Evolutionary conservation across 2,113 vertebrate species (phyloP).

Genomic region (Esox niger): DNA sequence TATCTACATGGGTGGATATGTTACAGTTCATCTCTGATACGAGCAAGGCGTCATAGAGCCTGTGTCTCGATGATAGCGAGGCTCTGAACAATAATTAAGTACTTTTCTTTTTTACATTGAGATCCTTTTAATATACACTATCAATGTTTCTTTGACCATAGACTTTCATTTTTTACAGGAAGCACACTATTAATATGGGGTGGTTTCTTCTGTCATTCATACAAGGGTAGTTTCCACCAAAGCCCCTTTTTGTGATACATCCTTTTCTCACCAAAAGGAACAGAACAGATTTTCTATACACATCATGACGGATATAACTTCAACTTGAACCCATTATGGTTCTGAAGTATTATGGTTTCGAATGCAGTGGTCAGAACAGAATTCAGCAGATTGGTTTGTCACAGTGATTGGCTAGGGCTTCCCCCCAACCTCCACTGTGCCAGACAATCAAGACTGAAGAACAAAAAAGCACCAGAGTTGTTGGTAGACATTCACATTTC

Average conservation of each 20-base stretch:
- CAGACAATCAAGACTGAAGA: conserved; percentile 19
- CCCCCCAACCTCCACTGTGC: conserved; percentile 9
- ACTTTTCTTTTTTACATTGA: conserved; percentile 56
- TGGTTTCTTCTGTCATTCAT: conserved; percentile 36
- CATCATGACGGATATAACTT: conserved; percentile 15
- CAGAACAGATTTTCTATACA: conserved; percentile 38
- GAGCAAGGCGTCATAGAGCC: conserved; percentile 67
- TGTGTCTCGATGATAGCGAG: conserved; percentile 37
- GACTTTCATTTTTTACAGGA: conserved; percentile 54
- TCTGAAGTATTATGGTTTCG: not conserved
- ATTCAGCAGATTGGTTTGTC: not conserved
- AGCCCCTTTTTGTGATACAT: too few relatives aligned
- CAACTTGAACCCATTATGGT: conserved; percentile 1
- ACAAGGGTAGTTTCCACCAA: conserved; percentile 29
- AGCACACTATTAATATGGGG: conserved; percentile 47
- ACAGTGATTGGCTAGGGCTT: not conserved
- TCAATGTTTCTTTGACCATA: conserved; percentile 53
- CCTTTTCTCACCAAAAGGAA: not conserved
- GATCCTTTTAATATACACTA: conserved; percentile 52
- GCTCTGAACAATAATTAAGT: conserved; percentile 23
- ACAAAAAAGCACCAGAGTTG: conserved; percentile 54
- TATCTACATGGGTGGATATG: conserved; percentile 75
- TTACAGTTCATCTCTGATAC: conserved; percentile 66
- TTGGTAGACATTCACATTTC: conserved; percentile 15
- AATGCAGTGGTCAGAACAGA: not conserved